These are phyloP conservation scores for Ctenopoma multispine DNA, from an alignment of 2,797 vertebrate genomes.

Conservation along the genomic window DNA sequence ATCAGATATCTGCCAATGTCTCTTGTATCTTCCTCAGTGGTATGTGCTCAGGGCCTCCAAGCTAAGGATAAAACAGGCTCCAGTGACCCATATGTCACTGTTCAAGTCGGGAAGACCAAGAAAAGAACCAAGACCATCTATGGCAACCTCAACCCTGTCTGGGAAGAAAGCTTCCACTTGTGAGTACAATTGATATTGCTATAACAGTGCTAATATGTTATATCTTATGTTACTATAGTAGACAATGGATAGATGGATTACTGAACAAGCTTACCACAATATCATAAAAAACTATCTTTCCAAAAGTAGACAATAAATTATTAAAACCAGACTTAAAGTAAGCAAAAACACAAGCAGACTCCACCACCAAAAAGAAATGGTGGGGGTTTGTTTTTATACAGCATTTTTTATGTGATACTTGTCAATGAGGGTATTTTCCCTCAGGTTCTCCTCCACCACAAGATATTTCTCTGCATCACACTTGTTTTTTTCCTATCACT, in stretches of 20 bases:
- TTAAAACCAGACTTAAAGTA: no score
- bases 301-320: no score
- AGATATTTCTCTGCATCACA: not conserved
- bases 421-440: not conserved
- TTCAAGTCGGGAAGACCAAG: slow-evolving; percentile 98
- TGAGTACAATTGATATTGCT: slow-evolving; percentile 78
- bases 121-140: slow-evolving; percentile 99
- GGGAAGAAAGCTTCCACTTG: slow-evolving; percentile 99
- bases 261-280: no score
- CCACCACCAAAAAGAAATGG: no score
- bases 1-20: not conserved
- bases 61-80: slow-evolving; percentile 98
- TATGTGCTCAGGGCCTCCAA: slow-evolving; percentile 96
- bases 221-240: slow-evolving; percentile 1
- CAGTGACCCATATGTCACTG: slow-evolving; percentile 97
- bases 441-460: not conserved
- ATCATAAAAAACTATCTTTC: no score
- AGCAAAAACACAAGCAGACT: no score
- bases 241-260: no score
- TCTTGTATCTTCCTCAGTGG: slow-evolving; percentile 82
- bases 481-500: slow-evolving; percentile 30
- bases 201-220: no score
- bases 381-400: no score
- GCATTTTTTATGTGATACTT: not conserved
- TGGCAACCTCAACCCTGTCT: slow-evolving; percentile 96